Evolutionary conservation across 2,888 invertebrate species (phyloP).

Genomic region (Hylaea fasciaria): DNA sequence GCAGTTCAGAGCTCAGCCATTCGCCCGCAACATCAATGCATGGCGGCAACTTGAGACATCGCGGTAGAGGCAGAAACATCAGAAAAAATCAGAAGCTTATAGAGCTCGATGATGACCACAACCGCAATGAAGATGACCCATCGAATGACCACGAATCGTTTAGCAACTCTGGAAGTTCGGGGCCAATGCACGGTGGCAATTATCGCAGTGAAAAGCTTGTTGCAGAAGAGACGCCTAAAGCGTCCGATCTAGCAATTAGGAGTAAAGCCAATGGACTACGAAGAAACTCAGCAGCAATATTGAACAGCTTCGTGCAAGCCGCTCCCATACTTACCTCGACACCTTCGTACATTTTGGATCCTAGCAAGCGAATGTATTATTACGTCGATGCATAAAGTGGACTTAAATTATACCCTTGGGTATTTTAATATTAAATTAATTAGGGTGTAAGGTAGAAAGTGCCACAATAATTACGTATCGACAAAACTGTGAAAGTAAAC

Average conservation of each 20-base stretch:
- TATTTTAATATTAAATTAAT: conserved; percentile 37
- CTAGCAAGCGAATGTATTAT: conserved; percentile 81
- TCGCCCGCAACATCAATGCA: conserved; percentile 51
- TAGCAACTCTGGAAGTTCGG: conserved; percentile 49
- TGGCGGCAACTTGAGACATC: conserved; percentile 62
- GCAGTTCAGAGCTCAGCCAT: conserved; percentile 57
- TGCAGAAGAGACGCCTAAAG: conserved; percentile 43
- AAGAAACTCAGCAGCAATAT: conserved; percentile 63
- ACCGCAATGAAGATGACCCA: conserved; percentile 53
- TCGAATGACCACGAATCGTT: conserved; percentile 51
- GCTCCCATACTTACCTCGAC: conserved; percentile 72
- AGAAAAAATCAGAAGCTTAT: conserved; percentile 62
- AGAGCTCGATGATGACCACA: conserved; percentile 63
- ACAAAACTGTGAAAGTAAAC: conserved; percentile 51
- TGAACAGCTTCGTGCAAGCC: conserved; percentile 73
- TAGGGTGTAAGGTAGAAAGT: conserved; percentile 62
- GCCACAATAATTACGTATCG: conserved; percentile 57
- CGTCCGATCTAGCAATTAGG: conserved; percentile 42
- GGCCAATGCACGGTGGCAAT: conserved; percentile 76
- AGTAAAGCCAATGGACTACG: conserved; percentile 48
- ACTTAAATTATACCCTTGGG: conserved; percentile 11
- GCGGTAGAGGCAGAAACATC: conserved; percentile 39
- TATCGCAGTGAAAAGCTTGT: conserved; percentile 69
- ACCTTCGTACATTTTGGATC: conserved; percentile 75
- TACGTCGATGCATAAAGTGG: conserved; percentile 68